Evolutionary conservation across 2,113 vertebrate genomes (phyloP), one percentile per base, ranked within the genome.

Genomic region (Tamias sibiricus): DNA sequence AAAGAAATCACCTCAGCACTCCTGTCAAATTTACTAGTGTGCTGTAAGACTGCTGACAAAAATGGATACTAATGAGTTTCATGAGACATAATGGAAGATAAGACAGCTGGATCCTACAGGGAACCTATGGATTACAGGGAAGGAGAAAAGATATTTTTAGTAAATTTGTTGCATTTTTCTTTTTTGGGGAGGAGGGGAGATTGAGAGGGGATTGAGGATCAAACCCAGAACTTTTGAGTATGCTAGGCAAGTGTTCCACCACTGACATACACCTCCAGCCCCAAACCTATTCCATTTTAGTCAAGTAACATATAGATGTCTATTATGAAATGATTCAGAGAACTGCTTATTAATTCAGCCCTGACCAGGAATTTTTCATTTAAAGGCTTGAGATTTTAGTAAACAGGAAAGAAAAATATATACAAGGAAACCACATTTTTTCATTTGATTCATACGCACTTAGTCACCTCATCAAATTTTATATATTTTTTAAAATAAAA

Each of bases 1-100:
- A 69, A 92, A 81, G 3, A 80, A 87, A 88, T 40, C 44, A 92
- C n/a, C 30, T 66, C 37, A 74, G 74, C 37, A 74, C 37, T 82
- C 32, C 32, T 71, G 42, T 69, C 57, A 80, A 81, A 59, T 37
- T 17, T 77, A 74, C 10, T 68, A 54, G 69, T 42, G 17, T 80
- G 16, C 6, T 49, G 2, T 37, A 52, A 90, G 8, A 37, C 17
- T 54, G 9, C 5, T 64, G 57, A 80, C 35, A 76, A 95, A 95
- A 75, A 91, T 20, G 54, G 84, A 95, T 30, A 92, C 28, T 93
- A 91, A 47, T 7, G 32, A 89, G 52, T 76, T 91, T 90, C 22
- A 1, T 49, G 79, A 79, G 12, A 76, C 32, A 72, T 54, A 82
- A 62, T 1, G 4, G 19, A 85, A 20, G 28, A 40, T 49, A 13